Base-by-base conservation (phyloP, 2,888 invertebrate species). In the Ceramica pisi region DNA sequence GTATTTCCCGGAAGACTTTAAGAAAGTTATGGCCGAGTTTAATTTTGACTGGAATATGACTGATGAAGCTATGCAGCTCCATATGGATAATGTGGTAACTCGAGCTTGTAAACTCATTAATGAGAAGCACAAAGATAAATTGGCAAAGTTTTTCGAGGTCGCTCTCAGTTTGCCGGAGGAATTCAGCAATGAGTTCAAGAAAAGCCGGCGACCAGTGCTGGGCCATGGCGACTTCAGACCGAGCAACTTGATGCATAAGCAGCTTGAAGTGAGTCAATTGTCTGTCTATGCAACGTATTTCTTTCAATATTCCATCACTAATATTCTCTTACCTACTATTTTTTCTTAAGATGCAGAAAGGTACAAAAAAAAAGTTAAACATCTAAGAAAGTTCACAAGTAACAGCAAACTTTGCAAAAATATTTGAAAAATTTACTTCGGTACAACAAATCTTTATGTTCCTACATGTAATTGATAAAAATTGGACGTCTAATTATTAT, bases 151-250 rank as follows among this genome's bases (percentile, higher is more conserved):
- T 73, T 61, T 89, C 10, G 68, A 79, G 6, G 41, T 0, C 1
- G 62, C 1, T 1, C 56, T 77, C 2, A 41, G 64, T 0, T n/a
- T 46, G 4, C 72, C 46, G 19, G 64, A 81, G 2, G 67, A 72
- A 8, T 78, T 88, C 21, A 31, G 51, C 10, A 74, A 80, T 7
- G 84, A 78, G 19, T 85, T 82, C 53, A 75, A 73, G 41, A 46
- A 57, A 2, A 57, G 23, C 44, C 86, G 48, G 78, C 85, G 53
- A 77, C 75, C 86, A 0, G 91, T 92, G 23, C 63, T 93, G 6
- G 81, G 81, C 0, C 93, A 94, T 26, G 92, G 92, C 0, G 93
- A 93, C 77, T 93, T 85, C 68, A 87, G 92, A 64, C 81, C 90
- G 38, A 92, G 92, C 63, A 93, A 93, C 62, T 72, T 92, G 46